Percentiles rank a stretch among this genome's conserved stretches.
phyloP scores from a whole-genome alignment of 2,113 vertebrate genomes.

The Gila orcuttii region DNA sequence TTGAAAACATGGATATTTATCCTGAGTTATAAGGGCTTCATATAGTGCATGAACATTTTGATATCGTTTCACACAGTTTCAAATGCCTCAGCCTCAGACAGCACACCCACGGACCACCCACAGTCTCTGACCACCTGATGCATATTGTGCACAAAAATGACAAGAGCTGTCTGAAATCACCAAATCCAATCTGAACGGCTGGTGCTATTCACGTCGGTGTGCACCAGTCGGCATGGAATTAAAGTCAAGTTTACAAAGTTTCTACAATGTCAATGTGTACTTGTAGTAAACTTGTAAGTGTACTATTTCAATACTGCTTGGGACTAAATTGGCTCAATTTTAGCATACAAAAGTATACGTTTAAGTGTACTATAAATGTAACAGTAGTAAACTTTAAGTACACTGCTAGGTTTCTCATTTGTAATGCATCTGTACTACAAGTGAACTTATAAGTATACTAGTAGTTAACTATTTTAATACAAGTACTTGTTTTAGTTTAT shows the following conservation, averaged over 20 bases:
- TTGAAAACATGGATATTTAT: not conserved
- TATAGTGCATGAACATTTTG: not conserved
- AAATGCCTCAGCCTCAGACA: not conserved
- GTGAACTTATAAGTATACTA: no score
- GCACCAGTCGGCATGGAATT: not conserved
- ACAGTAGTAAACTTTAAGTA: no score
- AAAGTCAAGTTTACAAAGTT: not conserved
- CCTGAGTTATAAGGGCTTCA: not conserved
- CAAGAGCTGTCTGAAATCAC: slow-evolving; percentile 17
- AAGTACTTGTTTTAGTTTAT: no score
- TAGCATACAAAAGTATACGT: no score
- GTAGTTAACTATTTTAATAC: no score
- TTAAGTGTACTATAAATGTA: no score
- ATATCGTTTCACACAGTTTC: not conserved
- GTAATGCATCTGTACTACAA: no score
- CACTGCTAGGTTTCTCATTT: no score
- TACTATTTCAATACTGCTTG: no score
- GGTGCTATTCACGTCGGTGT: not conserved
- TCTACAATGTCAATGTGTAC: not conserved
- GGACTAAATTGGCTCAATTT: no score
- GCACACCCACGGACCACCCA: not conserved
- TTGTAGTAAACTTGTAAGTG: no score
- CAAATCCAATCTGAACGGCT: not conserved
- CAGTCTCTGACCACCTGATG: slow-evolving; percentile 6
- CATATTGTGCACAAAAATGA: slow-evolving; percentile 12